These are phyloP conservation scores for Apis laboriosa DNA, from an alignment of 1,140 invertebrate genomes.

Conservation along the genomic window DNA sequence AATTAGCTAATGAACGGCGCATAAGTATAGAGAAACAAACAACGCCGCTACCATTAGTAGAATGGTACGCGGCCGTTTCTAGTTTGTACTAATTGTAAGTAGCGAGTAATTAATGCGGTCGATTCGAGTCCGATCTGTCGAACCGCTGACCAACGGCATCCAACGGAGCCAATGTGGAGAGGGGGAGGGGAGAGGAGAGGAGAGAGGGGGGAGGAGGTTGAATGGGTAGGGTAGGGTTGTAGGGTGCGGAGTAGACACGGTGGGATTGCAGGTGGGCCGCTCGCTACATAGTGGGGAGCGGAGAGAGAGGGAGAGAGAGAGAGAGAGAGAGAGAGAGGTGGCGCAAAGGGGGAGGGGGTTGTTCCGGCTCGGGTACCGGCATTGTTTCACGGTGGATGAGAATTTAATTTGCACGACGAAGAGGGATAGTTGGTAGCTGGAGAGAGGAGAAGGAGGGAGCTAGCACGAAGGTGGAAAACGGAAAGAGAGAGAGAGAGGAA, in stretches of 20 bases:
- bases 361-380: slow-evolving; percentile 68
- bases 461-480: not conserved
- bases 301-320: not conserved
- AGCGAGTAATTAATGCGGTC: slow-evolving; percentile 77
- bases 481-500: not conserved
- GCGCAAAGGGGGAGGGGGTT: slow-evolving; percentile 54
- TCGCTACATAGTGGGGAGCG: not conserved
- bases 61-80: slow-evolving; percentile 40
- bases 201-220: not conserved
- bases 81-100: slow-evolving; percentile 70
- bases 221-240: not conserved
- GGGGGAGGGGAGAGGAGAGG: not conserved
- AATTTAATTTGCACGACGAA: slow-evolving; percentile 77
- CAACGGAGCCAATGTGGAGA: not conserved
- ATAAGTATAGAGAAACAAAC: slow-evolving; percentile 35
- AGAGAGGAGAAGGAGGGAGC: not conserved
- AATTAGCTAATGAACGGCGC: slow-evolving; percentile 33
- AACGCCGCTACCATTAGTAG: slow-evolving; percentile 40
- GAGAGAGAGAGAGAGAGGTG: slow-evolving; percentile 10
- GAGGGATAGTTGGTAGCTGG: slow-evolving; percentile 1
- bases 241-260: not conserved
- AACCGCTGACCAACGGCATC: slow-evolving; percentile 68
- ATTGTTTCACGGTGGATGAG: slow-evolving; percentile 81
- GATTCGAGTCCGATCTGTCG: slow-evolving; percentile 66
- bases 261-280: slow-evolving; percentile 2